Evolutionary conservation across 1,140 invertebrate genomes (phyloP).

Genomic region (Orius laevigatus): DNA sequence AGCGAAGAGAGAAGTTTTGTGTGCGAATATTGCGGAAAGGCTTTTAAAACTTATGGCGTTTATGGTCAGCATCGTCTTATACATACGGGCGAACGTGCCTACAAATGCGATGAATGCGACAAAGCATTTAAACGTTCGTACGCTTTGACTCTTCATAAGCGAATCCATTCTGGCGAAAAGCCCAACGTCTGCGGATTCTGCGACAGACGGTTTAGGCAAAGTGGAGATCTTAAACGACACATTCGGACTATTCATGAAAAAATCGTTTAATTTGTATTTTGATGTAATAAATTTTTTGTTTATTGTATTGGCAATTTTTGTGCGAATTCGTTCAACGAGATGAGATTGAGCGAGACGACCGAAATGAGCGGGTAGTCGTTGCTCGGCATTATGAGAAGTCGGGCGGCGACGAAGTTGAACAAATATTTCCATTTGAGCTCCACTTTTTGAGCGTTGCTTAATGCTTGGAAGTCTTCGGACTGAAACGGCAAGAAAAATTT

Average conservation of each 20-base stretch:
- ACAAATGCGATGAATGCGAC: slow-evolving; percentile 21
- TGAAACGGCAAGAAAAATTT: slow-evolving; percentile 19
- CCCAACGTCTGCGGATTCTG: slow-evolving; percentile 50
- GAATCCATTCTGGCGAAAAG: slow-evolving; percentile 46
- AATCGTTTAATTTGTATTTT: no score
- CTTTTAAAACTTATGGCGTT: slow-evolving; percentile 25
- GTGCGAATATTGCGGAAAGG: slow-evolving; percentile 20
- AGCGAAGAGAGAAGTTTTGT: slow-evolving; percentile 20
- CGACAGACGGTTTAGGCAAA: slow-evolving; percentile 31
- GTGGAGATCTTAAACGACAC: no score
- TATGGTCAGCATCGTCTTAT: slow-evolving; percentile 23
- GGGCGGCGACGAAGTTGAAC: slow-evolving; percentile 30
- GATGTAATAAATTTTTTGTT: no score
- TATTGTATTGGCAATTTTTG: slow-evolving; percentile 17
- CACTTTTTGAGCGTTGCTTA: slow-evolving; percentile 26
- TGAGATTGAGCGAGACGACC: slow-evolving; percentile 12
- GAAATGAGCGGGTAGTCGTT: slow-evolving; percentile 13
- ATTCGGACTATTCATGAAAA: no score
- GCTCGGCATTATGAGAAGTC: slow-evolving; percentile 26
- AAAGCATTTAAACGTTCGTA: slow-evolving; percentile 21
- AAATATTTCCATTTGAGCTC: slow-evolving; percentile 35
- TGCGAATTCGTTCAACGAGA: slow-evolving; percentile 15
- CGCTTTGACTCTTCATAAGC: slow-evolving; percentile 20
- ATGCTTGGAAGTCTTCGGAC: slow-evolving; percentile 26
- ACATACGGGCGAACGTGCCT: slow-evolving; percentile 22